Conservation (phyloP, 2,113 vertebrate species). For the Elgaria multicarinata region DNA sequence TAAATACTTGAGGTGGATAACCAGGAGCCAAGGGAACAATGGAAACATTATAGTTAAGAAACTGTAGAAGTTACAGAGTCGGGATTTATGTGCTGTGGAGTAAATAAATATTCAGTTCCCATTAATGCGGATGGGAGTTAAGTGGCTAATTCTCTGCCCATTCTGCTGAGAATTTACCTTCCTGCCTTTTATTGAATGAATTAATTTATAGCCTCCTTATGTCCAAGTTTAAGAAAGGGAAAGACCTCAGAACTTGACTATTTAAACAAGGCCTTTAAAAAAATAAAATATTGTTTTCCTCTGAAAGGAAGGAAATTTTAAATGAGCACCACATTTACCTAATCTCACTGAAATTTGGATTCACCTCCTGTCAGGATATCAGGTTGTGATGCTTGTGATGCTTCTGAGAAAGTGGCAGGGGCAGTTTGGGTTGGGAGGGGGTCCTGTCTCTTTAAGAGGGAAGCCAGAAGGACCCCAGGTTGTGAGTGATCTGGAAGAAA, state of each 20-base stretch:
- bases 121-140: constrained; percentile 77
- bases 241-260: constrained; percentile 56
- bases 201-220: constrained; percentile 70
- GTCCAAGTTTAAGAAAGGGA: constrained; percentile 67
- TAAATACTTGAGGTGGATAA: constrained; percentile 70
- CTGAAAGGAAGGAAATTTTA: constrained; percentile 68
- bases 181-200: constrained; percentile 69
- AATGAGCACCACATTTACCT: constrained; percentile 61
- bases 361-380: constrained; percentile 45
- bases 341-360: constrained; percentile 61
- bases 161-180: constrained; percentile 73
- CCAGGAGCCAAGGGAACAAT: constrained; percentile 68
- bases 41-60: constrained; percentile 72
- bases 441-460: background rate
- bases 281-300: constrained; percentile 53
- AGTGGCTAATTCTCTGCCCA: constrained; percentile 74
- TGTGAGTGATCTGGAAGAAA: background rate
- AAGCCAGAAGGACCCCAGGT: background rate
- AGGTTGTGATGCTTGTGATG: constrained; percentile 34
- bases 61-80: constrained; percentile 70
- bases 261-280: constrained; percentile 50
- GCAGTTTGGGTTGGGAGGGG: background rate
- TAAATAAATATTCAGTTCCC: constrained; percentile 77
- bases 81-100: constrained; percentile 71
- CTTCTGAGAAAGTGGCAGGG: too few relatives aligned